phyloP scores from a whole-genome alignment of 2,113 vertebrate species.

The Poicephalus gulielmi region DNA sequence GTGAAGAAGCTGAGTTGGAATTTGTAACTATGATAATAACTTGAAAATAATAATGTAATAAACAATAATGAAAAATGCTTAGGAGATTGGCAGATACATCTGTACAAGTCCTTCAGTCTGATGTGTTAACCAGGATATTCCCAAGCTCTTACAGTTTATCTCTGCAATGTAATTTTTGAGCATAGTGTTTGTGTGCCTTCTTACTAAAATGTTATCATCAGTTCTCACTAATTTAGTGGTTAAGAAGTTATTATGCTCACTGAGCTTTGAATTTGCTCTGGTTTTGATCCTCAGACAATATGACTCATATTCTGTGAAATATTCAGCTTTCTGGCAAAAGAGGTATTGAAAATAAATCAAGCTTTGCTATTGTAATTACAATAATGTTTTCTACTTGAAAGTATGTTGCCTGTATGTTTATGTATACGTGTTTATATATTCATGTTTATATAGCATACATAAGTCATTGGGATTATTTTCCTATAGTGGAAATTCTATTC shows the following conservation, averaged over 20 bases:
- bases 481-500: not conserved
- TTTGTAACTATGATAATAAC: not conserved
- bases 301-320: not conserved
- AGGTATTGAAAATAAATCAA: not conserved
- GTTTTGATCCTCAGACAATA: not conserved
- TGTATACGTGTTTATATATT: not conserved
- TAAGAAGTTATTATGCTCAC: not conserved
- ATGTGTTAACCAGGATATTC: not conserved
- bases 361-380: not conserved
- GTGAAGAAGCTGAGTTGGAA: not conserved
- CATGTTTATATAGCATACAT: not conserved
- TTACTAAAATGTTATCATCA: not conserved
- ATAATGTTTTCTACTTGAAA: not conserved
- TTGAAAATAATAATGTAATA: not conserved
- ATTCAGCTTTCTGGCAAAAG: not conserved
- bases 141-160: not conserved
- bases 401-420: not conserved
- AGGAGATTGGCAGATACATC: not conserved
- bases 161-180: not conserved
- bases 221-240: not conserved
- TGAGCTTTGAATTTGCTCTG: not conserved
- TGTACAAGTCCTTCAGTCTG: not conserved
- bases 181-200: not conserved
- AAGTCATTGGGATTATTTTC: not conserved
- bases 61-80: not conserved